Base-by-base conservation (phyloP, 2,797 vertebrate genomes). In the Scolopax rusticola region DNA sequence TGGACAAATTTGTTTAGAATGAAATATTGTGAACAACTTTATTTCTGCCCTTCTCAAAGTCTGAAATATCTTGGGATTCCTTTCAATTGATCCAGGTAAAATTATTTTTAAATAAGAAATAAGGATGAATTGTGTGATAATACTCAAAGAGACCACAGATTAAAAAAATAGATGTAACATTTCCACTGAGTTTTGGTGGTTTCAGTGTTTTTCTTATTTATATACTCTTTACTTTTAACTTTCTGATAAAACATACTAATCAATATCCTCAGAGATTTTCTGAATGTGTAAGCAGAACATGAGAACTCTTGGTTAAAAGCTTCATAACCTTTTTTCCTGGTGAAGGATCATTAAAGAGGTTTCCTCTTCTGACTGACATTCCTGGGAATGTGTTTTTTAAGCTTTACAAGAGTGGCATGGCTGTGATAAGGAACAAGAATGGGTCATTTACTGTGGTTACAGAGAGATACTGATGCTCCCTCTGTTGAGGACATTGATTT, bases 321-420 rank as follows among this genome's bases (percentile, higher is more conserved):
- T 89, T 97, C 95, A 86, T 93, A 97, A 92, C 83, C 95, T 95
- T 95, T 95, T 97, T 97, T 94, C 57, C 32, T 47, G 33, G 82
- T 87, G 84, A 97, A 97, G 96, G 96, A 96, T 97, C 80, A 57
- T 87, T 97, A 96, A 87, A 95, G 85, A 97, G 84, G 81, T 92
- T 85, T 95, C 86, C 89, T 92, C 90, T 96, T 95, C 92, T 97
- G 96, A 96, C 93, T 95, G 97, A 95, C 93, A 38, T 70, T 75
- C 51, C 74, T 56, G 40, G 84, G 85, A 91, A 93, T 38, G 79
- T 70, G 84, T 19, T 88, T 94, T 90, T 84, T 85, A 84, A 95
- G 89, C 94, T 93, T 87, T 53, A 33, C 47, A 82, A 48, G 80
- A 61, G 28, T 68, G 89, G 57, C 73, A 50, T 23, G 83, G 78